phyloP scores from a whole-genome alignment of 2,113 vertebrate species.

The Parus major region DNA sequence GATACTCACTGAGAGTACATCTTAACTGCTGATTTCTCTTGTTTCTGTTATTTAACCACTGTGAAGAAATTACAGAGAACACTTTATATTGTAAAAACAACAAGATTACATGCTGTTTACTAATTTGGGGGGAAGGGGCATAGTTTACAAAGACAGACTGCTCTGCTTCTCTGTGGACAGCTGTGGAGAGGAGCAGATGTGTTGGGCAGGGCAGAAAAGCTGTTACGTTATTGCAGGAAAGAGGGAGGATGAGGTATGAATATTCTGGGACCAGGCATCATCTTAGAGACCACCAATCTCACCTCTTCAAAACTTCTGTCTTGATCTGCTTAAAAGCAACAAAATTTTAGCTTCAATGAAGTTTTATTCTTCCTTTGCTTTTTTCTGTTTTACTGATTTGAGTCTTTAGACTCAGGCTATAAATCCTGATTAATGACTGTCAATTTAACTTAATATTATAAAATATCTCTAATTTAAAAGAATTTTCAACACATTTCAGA shows the following conservation, averaged over 20 bases:
- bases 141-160: background rate
- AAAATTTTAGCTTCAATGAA: background rate
- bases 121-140: background rate
- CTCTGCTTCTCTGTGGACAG: background rate
- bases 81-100: background rate
- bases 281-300: background rate
- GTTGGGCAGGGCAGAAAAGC: background rate
- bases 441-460: background rate
- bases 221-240: background rate
- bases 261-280: background rate
- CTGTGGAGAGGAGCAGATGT: background rate
- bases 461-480: background rate
- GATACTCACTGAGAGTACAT: background rate
- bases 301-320: background rate
- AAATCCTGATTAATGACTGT: background rate
- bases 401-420: background rate
- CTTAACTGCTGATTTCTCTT: background rate
- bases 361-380: background rate
- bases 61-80: background rate
- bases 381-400: background rate
- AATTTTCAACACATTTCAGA: background rate
- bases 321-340: background rate
- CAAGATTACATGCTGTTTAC: background rate
- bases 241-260: background rate
- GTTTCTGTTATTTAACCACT: background rate